phyloP scores from a whole-genome alignment of 92 coral and sea anemone genomes.

The Bergia puertoricense region DNA sequence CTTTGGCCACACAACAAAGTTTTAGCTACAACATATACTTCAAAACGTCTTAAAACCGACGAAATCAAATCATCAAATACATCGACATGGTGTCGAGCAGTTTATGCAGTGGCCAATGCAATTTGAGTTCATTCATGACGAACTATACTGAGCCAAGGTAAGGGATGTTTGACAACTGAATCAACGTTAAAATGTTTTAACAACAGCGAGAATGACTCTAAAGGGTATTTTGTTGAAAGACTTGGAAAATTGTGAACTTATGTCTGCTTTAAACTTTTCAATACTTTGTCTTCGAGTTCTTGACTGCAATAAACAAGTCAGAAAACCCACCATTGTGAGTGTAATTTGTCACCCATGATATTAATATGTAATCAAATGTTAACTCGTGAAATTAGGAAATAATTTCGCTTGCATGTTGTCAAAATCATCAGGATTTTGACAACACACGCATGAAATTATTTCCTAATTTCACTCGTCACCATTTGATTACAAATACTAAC shows the following conservation, averaged over 20 bases:
- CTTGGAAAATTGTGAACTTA: too few species aligned
- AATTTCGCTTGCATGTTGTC: too few species aligned
- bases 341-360: constrained; percentile 26
- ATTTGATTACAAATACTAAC: too few species aligned
- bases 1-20: constrained; percentile 20
- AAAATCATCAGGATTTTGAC: too few species aligned
- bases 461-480: too few species aligned
- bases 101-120: constrained; percentile 21
- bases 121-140: constrained; percentile 28
- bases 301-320: constrained; percentile 27
- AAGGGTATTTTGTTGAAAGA: constrained; percentile 21
- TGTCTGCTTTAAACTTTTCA: neutral
- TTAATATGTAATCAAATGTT: neutral
- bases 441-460: too few species aligned
- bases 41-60: neutral
- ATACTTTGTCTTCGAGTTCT: constrained; percentile 19
- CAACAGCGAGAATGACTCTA: constrained; percentile 18
- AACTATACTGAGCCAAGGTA: neutral
- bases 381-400: too few species aligned
- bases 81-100: constrained; percentile 24
- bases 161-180: neutral
- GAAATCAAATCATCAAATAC: constrained; percentile 25
- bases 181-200: constrained; percentile 25
- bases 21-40: neutral
- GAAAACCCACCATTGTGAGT: constrained; percentile 18